Conservation (phyloP, 2,113 vertebrate species). For the Gopherus flavomarginatus region DNA sequence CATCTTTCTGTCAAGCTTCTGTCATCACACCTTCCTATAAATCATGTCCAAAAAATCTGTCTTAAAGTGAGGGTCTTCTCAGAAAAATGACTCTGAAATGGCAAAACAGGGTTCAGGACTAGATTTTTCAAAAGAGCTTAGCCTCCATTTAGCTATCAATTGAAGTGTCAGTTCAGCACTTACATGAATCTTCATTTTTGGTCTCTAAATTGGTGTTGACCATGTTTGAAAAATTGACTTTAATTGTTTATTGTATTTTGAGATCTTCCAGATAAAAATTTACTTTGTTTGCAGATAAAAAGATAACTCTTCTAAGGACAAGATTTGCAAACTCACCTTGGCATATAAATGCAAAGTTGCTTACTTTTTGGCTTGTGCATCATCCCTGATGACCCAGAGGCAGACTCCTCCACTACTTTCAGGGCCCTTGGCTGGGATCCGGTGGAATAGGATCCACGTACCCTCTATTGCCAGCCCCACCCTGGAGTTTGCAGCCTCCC, state of each 20-base stretch:
- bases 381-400: no score
- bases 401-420: no score
- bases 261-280: background rate
- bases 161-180: background rate
- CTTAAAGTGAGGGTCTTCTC: background rate
- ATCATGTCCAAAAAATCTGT: constrained; percentile 37
- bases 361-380: background rate
- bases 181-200: background rate
- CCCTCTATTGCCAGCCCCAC: no score
- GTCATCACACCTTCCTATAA: constrained; percentile 23
- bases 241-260: background rate
- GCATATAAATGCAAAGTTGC: background rate
- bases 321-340: background rate
- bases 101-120: background rate
- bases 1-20: constrained; percentile 45
- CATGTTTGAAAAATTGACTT: background rate
- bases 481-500: no score
- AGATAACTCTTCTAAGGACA: background rate
- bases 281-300: background rate
- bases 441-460: no score
- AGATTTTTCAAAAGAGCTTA: constrained; percentile 21
- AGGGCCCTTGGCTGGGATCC: no score
- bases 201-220: background rate
- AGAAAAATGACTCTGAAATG: constrained; percentile 3
- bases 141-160: background rate